phyloP scores from a whole-genome alignment of 2,113 vertebrate species.

The Saccopteryx leptura region DNA sequence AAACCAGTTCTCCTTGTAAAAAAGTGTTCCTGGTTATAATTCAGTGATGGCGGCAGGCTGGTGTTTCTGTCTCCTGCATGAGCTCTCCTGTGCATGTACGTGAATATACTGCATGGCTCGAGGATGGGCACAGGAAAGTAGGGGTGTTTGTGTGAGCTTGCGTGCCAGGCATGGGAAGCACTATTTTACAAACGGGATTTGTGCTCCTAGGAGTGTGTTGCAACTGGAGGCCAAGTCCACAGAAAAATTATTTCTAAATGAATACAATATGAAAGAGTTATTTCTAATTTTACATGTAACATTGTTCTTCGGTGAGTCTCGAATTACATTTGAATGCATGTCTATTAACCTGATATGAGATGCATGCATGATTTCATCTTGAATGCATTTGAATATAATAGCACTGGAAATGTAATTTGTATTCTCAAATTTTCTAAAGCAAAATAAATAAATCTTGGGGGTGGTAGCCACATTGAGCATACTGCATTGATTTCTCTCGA shows the following conservation, averaged over 20 bases:
- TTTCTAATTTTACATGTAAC: slow-evolving; percentile 83
- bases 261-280: slow-evolving; percentile 80
- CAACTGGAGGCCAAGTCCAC: slow-evolving; percentile 69
- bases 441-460: slow-evolving; percentile 83
- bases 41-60: neutral
- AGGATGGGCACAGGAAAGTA: neutral
- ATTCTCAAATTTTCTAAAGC: slow-evolving; percentile 84
- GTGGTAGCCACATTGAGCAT: slow-evolving; percentile 77
- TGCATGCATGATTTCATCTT: slow-evolving; percentile 80
- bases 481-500: slow-evolving; percentile 75
- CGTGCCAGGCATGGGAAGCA: slow-evolving; percentile 61
- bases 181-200: slow-evolving; percentile 74
- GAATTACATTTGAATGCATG: slow-evolving; percentile 74
- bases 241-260: slow-evolving; percentile 84
- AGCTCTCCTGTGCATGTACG: neutral
- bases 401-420: slow-evolving; percentile 86
- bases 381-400: slow-evolving; percentile 84
- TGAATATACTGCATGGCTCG: neutral
- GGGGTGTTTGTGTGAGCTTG: slow-evolving; percentile 54
- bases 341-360: slow-evolving; percentile 81
- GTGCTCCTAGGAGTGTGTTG: slow-evolving; percentile 66
- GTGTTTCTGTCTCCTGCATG: neutral
- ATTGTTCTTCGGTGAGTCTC: slow-evolving; percentile 77
- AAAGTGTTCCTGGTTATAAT: neutral
- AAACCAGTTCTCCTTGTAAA: neutral